phyloP scores from a whole-genome alignment of 1,140 invertebrate genomes.

The Solenopsis fugax region DNA sequence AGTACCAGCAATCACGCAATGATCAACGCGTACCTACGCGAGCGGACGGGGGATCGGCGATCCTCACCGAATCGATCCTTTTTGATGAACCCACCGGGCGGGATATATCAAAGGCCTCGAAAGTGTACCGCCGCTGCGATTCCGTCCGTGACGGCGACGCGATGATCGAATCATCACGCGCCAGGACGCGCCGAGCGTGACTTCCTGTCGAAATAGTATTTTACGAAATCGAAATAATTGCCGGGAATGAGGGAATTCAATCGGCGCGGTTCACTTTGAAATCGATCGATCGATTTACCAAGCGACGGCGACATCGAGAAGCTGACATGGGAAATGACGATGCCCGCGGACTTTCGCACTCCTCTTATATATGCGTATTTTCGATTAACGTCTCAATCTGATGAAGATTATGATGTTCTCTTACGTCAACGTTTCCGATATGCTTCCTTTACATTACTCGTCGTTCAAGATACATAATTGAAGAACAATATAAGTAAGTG shows the following conservation, averaged over 20 bases:
- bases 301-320: neutral
- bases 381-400: conserved; percentile 3
- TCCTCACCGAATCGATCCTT: conserved; percentile 73
- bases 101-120: conserved; percentile 78
- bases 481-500: neutral
- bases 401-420: no score
- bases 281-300: conserved; percentile 13
- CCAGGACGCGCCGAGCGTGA: conserved; percentile 26
- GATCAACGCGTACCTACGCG: conserved; percentile 71
- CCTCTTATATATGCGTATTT: neutral
- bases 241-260: neutral
- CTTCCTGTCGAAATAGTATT: conserved; percentile 29
- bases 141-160: conserved; percentile 20
- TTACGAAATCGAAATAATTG: conserved; percentile 34
- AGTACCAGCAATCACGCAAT: conserved; percentile 78
- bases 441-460: neutral
- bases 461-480: neutral
- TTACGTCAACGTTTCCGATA: neutral
- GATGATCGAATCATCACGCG: conserved; percentile 36
- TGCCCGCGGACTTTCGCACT: neutral
- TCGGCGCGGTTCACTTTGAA: neutral
- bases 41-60: conserved; percentile 39
- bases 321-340: neutral
- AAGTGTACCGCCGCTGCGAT: conserved; percentile 71
- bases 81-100: conserved; percentile 61